Base-by-base conservation (phyloP, 2,797 vertebrate species). In the Scarus forsteni region DNA sequence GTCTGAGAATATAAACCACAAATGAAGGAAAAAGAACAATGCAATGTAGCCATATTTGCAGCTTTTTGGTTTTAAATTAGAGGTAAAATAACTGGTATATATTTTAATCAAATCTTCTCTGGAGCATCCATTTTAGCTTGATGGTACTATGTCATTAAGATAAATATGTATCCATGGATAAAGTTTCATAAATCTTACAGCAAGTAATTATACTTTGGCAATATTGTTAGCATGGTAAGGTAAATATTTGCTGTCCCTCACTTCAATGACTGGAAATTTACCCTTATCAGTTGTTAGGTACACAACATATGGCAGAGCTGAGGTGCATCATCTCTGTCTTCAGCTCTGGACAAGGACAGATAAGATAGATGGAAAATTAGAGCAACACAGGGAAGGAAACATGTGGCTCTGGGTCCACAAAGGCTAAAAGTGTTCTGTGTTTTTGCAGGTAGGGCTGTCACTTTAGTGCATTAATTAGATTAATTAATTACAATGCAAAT, bases 191-290 rank as follows among this genome's bases (percentile, higher is more conserved):
- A 58, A 78, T 60, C 70, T 67, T 70, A 73, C 10, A n/a, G 8
- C 42, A 66, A n/a, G 63, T 60, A 64, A 76, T 73, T 75, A n/a
- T 63, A 71, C 78, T 66, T 79, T 73, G 58, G 68, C 60, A 81
- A 42, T 61, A 14, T 86, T 36, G 14, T 89, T 66, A 75, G 65
- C 65, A 75, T 19, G 46, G 49, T 71, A 51, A 79, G 61, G 79
- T 79, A 86, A 83, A 89, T 85, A 87, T 90, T 90, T 88, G 78
- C 86, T 79, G 60, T 75, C 77, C 79, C 58, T 70, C 62, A 73
- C 53, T 64, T 64, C 67, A 63, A 38, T 79, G 77, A 70, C 72
- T 79, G 70, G 63, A 85, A 63, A 85, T 68, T 18, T 65, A 42
- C 81, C 66, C 80, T 88, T 85, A 86, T 90, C 84, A 53, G 80